phyloP scores from a whole-genome alignment of 2,888 invertebrate genomes.

The Drosophila tanythrix region DNA sequence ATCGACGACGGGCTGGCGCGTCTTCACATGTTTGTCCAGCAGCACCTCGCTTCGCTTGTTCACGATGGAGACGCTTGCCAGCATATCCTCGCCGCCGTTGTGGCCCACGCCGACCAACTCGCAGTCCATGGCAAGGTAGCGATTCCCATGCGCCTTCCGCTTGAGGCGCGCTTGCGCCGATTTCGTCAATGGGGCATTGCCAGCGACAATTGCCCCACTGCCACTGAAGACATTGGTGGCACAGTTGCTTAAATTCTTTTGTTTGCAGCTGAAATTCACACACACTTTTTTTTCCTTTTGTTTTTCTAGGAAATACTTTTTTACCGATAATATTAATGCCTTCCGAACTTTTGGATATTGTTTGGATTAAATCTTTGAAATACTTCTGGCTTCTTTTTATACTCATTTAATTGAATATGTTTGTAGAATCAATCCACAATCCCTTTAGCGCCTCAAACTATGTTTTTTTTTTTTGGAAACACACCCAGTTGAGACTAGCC shows the following conservation, averaged over 20 bases:
- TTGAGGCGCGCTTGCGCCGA: constrained; percentile 71
- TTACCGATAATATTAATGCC: background rate
- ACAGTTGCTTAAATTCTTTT: background rate
- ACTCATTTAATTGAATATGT: background rate
- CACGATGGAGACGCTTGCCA: too few relatives aligned
- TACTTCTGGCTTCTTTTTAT: background rate
- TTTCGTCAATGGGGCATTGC: constrained; percentile 50
- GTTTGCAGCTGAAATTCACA: background rate
- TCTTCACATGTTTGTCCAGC: too few relatives aligned
- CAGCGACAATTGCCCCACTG: background rate
- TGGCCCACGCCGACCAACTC: constrained; percentile 93
- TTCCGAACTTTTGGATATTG: background rate
- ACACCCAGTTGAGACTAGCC: constrained; percentile 11
- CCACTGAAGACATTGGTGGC: constrained; percentile 34
- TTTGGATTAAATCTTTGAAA: background rate
- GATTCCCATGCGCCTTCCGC: constrained; percentile 85
- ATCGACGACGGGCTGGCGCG: too few relatives aligned
- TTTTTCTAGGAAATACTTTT: background rate
- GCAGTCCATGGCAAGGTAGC: constrained; percentile 94
- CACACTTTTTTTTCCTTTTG: background rate
- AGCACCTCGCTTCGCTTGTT: too few relatives aligned
- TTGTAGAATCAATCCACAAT: background rate
- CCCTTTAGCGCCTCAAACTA: background rate
- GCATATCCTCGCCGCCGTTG: too few relatives aligned
- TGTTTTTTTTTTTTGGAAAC: background rate